Base-by-base conservation (phyloP, 2,888 invertebrate genomes). In the Ornithoptera priamus region DNA sequence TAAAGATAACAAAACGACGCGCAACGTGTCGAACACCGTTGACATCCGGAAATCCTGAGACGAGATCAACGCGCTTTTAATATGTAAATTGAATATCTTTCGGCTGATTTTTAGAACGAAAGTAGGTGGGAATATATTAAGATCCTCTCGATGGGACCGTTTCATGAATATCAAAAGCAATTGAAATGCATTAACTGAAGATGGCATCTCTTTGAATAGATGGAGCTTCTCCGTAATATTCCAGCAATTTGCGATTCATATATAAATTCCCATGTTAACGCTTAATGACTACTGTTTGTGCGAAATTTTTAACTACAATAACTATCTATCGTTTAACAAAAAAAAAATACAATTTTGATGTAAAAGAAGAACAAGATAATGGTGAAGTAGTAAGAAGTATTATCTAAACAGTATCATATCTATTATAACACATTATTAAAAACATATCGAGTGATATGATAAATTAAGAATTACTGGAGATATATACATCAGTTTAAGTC, bases 101-200 rank as follows among this genome's bases (percentile, higher is more conserved):
- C n/a, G 17, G 20, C 42, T 53, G 42, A 46, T 24, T 24, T 39
- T 12, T 57, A 8, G 56, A 42, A 18, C 18, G 57, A 18, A 22
- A 22, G n/a, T n/a, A 36, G 15, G 24, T 56, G 30, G 17, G 63
- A 58, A 68, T 68, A 63, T 63, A 68, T 68, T 63, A 58, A 58
- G 46, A 62, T 30, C n/a, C n/a, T 63, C 58, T 61, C 42, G 62
- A 68, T 64, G 59, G 64, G 46, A 7, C 50, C 36, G 50, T 59
- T 53, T 68, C 68, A 68, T 68, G 68, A 68, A 68, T 68, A 68
- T 50, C 59, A 53, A 64, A 68, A 64, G 59, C 68, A 53, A 64
- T 68, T 64, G 63, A 68, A 68, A 68, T 64, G 59, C 68, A 68
- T 68, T 68, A 68, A 18, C 46, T 36, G 64, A 64, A 68, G 58